phyloP scores from a whole-genome alignment of 2,113 vertebrate genomes.

The Cettia cetti region DNA sequence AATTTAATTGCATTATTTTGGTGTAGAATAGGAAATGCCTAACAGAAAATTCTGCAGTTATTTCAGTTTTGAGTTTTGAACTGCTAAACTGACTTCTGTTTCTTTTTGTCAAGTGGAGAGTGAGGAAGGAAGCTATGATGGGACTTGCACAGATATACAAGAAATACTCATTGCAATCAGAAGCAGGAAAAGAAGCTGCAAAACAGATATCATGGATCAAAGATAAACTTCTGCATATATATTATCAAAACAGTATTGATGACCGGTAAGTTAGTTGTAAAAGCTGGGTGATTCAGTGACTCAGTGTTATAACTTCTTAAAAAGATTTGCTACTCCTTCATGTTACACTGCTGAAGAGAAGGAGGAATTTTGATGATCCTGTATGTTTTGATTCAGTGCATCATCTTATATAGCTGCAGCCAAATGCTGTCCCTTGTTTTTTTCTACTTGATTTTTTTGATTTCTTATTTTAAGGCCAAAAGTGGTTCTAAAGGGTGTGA shows the following conservation, averaged over 20 bases:
- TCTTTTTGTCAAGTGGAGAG: slow-evolving; percentile 86
- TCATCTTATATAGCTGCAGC: neutral
- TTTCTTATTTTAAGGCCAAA: neutral
- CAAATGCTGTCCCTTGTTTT: neutral
- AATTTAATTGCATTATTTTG: neutral
- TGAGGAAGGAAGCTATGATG: slow-evolving; percentile 99
- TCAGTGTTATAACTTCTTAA: neutral
- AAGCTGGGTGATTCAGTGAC: neutral
- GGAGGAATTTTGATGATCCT: neutral
- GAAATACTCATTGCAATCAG: slow-evolving; percentile 94
- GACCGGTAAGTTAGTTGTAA: slow-evolving; percentile 80
- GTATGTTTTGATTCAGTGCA: neutral
- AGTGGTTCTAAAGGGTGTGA: neutral
- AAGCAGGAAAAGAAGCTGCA: slow-evolving; percentile 94
- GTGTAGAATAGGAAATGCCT: neutral
- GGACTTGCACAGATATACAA: slow-evolving; percentile 97
- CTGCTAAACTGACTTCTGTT: neutral
- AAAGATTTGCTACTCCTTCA: neutral
- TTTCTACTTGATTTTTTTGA: neutral
- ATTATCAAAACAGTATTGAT: slow-evolving; percentile 99
- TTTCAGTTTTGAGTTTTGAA: neutral
- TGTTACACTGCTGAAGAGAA: neutral
- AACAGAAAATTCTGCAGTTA: neutral
- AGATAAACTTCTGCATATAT: slow-evolving; percentile 97
- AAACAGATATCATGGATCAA: slow-evolving; percentile 99